Percentiles rank a stretch among this genome's conserved stretches.
These are phyloP conservation scores for Siderastrea siderea DNA, from an alignment of 92 coral and sea anemone genomes.

Conservation along the genomic window DNA sequence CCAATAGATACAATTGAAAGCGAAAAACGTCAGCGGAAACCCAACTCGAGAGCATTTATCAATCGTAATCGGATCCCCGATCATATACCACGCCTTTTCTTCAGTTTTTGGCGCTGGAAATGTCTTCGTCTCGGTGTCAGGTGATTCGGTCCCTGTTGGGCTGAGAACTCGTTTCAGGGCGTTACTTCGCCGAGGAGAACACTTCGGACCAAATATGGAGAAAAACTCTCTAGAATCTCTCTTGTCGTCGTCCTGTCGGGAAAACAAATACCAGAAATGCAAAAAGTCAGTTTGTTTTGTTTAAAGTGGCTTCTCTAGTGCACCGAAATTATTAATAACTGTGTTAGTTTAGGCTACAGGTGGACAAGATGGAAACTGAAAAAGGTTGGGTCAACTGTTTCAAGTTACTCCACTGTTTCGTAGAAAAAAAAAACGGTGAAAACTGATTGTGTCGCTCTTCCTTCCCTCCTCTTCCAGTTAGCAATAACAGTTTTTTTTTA, in stretches of 20 bases:
- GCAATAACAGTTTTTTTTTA: too few species aligned
- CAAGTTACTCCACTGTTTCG: too few species aligned
- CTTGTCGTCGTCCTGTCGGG: constrained; percentile 1
- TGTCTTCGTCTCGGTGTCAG: constrained; percentile 2
- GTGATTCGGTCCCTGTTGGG: constrained; percentile 23
- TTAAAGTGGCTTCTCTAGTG: too few species aligned
- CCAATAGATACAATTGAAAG: constrained; percentile 92
- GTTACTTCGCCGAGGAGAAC: constrained; percentile 47
- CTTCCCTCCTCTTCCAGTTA: too few species aligned
- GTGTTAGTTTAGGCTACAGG: too few species aligned
- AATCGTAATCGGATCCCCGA: constrained; percentile 64
- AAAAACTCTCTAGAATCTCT: constrained; percentile 26
- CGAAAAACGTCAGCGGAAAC: constrained; percentile 87
- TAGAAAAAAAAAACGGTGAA: too few species aligned
- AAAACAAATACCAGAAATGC: not conserved
- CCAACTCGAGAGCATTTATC: constrained; percentile 90
- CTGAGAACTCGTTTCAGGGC: constrained; percentile 60
- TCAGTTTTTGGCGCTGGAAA: not conserved
- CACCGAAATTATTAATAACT: too few species aligned
- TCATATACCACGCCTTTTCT: constrained; percentile 15
- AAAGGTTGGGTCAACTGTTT: too few species aligned
- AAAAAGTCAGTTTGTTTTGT: too few species aligned
- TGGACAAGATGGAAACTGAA: too few species aligned
- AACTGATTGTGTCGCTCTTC: too few species aligned
- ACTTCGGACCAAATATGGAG: constrained; percentile 33